Conservation (phyloP, 2,113 vertebrate genomes). For the Xenopus laevis region DNA sequence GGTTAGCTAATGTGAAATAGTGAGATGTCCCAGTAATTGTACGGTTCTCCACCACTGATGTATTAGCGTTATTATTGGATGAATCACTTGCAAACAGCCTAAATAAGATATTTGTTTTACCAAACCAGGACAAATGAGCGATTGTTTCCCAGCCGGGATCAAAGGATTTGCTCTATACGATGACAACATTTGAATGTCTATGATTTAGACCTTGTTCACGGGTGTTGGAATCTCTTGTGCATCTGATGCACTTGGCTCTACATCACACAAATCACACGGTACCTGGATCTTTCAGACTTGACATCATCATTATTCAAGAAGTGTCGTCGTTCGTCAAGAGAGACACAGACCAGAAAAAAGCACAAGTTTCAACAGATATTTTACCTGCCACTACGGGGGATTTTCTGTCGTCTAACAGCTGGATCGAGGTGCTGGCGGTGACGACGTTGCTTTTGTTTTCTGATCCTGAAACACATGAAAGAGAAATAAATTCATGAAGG, state of each 20-base stretch:
- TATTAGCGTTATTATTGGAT: conserved; percentile 34
- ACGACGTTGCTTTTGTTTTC: conserved; percentile 92
- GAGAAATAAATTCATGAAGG: not conserved
- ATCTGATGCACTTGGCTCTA: too few relatives aligned
- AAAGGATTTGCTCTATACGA: not conserved
- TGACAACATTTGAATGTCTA: not conserved
- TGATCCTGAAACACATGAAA: conserved; percentile 60
- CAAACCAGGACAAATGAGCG: conserved; percentile 19
- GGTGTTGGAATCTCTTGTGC: not conserved
- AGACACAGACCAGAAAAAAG: too few relatives aligned
- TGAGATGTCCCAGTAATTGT: conserved; percentile 40
- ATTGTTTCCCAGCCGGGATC: conserved; percentile 24
- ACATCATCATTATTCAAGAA: not conserved
- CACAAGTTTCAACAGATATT: not conserved
- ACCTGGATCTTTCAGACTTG: not conserved
- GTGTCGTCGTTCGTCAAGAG: not conserved
- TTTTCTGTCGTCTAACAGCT: conserved; percentile 92
- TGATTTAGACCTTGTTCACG: not conserved
- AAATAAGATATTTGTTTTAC: conserved; percentile 15
- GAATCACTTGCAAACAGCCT: conserved; percentile 27
- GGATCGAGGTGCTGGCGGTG: conserved; percentile 91
- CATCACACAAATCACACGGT: not conserved
- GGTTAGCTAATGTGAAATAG: conserved; percentile 40
- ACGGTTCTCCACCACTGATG: conserved; percentile 12
- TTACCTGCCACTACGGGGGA: conserved; percentile 96